These are phyloP conservation scores for Leptura quadrifasciata DNA, from an alignment of 2,888 invertebrate genomes.

Conservation along the genomic window DNA sequence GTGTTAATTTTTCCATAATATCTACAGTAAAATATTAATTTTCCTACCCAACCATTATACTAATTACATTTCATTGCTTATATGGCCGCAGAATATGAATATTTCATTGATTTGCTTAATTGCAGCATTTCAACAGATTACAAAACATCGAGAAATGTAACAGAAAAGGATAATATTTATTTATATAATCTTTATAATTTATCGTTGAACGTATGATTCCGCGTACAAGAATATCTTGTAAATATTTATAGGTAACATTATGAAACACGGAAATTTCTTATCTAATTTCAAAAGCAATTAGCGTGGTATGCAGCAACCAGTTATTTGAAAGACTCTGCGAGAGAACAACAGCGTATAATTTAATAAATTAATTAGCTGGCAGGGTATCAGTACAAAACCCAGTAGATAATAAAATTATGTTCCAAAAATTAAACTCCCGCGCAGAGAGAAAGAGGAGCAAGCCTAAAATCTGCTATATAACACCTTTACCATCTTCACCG, in stretches of 20 bases:
- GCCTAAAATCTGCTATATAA: background rate
- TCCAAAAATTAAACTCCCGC: background rate
- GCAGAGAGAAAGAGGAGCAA: background rate
- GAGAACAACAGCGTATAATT: background rate
- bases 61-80: constrained; percentile 1
- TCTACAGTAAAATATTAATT: constrained; percentile 19
- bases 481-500: background rate
- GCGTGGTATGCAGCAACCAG: constrained; percentile 13
- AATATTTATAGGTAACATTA: background rate
- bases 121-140: background rate
- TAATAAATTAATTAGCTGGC: background rate
- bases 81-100: background rate
- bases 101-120: background rate
- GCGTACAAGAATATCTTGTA: background rate
- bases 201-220: background rate
- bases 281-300: constrained; percentile 16
- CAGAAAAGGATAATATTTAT: background rate
- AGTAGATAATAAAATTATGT: background rate
- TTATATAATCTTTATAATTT: background rate
- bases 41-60: background rate
- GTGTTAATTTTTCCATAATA: constrained; percentile 20
- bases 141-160: background rate
- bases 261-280: background rate
- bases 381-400: background rate
- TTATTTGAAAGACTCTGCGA: background rate